Evolutionary conservation across 2,888 invertebrate genomes (phyloP).

Genomic region (Mylabris sibirica): DNA sequence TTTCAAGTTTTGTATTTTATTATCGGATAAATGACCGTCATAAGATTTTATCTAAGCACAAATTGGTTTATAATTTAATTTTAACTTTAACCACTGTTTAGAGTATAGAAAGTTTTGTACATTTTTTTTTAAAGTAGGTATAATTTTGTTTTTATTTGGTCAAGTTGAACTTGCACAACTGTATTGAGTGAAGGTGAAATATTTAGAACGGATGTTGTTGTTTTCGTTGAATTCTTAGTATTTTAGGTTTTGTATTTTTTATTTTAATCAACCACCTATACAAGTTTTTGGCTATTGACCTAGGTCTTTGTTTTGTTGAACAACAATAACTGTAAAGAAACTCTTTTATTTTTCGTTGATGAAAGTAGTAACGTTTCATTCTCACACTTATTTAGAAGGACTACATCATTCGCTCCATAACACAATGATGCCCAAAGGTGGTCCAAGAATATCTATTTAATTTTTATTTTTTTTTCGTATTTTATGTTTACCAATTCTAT

Average conservation of each 20-base stretch:
- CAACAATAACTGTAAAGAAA: background rate
- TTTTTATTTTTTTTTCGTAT: background rate
- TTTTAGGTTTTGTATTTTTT: background rate
- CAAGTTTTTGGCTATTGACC: conserved; percentile 5
- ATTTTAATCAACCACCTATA: background rate
- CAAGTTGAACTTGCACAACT: background rate
- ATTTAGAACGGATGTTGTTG: background rate
- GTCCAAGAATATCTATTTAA: background rate
- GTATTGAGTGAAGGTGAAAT: background rate
- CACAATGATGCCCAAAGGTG: background rate
- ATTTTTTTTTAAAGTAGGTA: too few species aligned
- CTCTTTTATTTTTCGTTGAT: background rate
- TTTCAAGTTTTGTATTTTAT: too few species aligned
- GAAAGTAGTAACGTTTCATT: background rate
- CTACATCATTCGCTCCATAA: background rate
- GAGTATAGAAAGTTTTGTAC: too few species aligned
- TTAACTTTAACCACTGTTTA: too few species aligned
- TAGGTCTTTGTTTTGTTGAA: background rate
- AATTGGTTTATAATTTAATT: background rate
- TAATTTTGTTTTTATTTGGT: too few species aligned
- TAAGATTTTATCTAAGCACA: too few species aligned
- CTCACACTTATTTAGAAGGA: background rate
- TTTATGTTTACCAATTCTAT: background rate
- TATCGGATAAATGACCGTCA: background rate
- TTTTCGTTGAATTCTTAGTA: background rate